Base-by-base conservation (phyloP, 2,888 invertebrate genomes). In the Papilio demoleus region DNA sequence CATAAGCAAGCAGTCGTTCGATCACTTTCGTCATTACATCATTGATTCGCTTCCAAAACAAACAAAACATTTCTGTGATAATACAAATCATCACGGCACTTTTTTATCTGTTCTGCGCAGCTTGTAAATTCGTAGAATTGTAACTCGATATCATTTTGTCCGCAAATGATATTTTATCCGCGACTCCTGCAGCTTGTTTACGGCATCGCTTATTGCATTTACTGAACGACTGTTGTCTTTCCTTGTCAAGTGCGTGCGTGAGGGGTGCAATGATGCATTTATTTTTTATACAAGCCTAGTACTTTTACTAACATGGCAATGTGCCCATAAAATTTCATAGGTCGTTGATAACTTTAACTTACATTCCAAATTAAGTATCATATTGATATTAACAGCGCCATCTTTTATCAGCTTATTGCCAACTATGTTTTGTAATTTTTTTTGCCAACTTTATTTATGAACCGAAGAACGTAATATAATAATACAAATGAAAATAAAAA, bases 71-170 rank as follows among this genome's bases (percentile, higher is more conserved):
- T 22, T 38, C 24, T n/a, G n/a, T 24, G 14, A 45, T 40, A 40
- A 17, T 36, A 38, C 38, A 53, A 38, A 31, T 22, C 17, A 56
- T 58, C 31, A 56, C 40, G 31, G 19, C 58, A 58, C 31, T 65
- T 12, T 9, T 65, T 67, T 53, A 67, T 64, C 63, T 59, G 31
- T 64, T 31, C 50, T 27, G 27, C 50, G 60, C 61, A 63, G 34
- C 70, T 70, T 74, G 74, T 73, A 73, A 77, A 77, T 79, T 78
- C 78, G 74, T 71, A 68, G 77, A 78, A 78, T 72, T 68, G 79
- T 74, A 78, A 78, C 70, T 63, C 68, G 72, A 77, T 73, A 77
- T 70, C 65, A 65, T 70, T 76, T 77, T 74, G 78, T 77, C 73
- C 73, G 75, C 73, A 71, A 71, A 58, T 75, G 76, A 77, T 72